Base-by-base conservation (phyloP, 2,113 vertebrate species). In the Bubalus kerabau region DNA sequence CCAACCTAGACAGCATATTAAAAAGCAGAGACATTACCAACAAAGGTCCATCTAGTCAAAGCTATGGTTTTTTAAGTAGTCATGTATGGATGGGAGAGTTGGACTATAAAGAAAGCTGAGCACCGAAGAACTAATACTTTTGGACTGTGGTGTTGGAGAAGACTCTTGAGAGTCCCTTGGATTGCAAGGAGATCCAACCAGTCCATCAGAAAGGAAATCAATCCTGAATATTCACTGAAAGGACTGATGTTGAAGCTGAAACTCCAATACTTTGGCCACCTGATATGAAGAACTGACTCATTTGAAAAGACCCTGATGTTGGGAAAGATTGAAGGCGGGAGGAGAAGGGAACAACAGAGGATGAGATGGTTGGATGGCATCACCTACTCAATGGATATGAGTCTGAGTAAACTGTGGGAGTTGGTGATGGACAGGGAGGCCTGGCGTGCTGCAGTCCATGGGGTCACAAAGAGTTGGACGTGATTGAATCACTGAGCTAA, bases 121-220 rank as follows among this genome's bases (percentile, higher is more conserved):
- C 0, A 0, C 32, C 0, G 1, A 67, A 67, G 32, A 67, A 67
- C 9, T n/a, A 8, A n/a, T 67, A 8, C 7, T 67, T 67, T n/a
- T n/a, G 62, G 19, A 67, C 32, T 67, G 32, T 67, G 62, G 32
- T 67, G 8, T 67, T 67, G 64, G 64, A 67, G 64, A 67, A 36
- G 32, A 36, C 64, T 36, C 64, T 67, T 10, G 17, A 36, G 32
- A 21, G 32, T 67, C 17, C 32, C 64, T 67, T 67, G 32, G 32
- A 36, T 17, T 67, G 64, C 32, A 67, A 36, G 64, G 16, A 36
- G 8, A 67, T 36, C 64, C 32, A 67, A 9, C 8, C 32, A 67
- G 64, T 36, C 17, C 4, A 21, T 21, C 2, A 2, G 36, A 67
- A 36, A 21, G 17, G 32, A 67, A n/a, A 36, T 67, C 9, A 36